A percentile compares a stretch with the other conserved stretches of the same genome.
These are phyloP conservation scores for Orthosia gracilis DNA, from an alignment of 2,888 invertebrate genomes.

Conservation along the genomic window DNA sequence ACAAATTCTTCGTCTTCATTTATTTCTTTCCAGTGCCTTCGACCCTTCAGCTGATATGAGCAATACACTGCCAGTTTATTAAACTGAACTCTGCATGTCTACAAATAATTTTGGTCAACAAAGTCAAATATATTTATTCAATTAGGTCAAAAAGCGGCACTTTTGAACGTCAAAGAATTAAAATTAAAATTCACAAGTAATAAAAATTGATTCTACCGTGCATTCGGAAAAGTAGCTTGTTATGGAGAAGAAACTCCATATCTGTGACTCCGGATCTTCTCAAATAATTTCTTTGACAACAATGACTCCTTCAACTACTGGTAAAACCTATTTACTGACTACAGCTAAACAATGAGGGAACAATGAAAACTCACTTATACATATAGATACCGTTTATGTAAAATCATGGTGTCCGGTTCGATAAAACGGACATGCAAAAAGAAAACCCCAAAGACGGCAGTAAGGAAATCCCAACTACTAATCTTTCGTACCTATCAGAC, in stretches of 20 bases:
- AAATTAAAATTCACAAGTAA: too few species aligned
- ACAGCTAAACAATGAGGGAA: neutral
- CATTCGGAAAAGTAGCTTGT: too few species aligned
- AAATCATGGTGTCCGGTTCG: constrained; percentile 31
- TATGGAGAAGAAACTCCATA: too few species aligned
- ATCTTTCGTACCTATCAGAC: constrained; percentile 15
- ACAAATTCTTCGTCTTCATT: too few species aligned
- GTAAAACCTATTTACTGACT: neutral
- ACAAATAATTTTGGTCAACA: neutral
- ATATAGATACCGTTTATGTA: neutral
- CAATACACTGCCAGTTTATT: neutral
- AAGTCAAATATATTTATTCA: too few species aligned
- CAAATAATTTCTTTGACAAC: neutral
- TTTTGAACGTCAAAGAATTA: too few species aligned
- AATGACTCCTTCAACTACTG: neutral
- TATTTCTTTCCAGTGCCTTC: too few species aligned
- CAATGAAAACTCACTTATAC: constrained; percentile 1
- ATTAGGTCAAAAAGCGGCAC: too few species aligned
- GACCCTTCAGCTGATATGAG: too few species aligned
- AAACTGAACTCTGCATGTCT: neutral
- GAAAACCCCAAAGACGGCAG: constrained; percentile 66
- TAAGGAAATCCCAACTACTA: constrained; percentile 61
- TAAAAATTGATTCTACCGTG: too few species aligned
- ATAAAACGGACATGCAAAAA: constrained; percentile 20
- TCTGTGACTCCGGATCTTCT: neutral